Conservation (phyloP, 2,888 invertebrate genomes). For the Fragum fragum region DNA sequence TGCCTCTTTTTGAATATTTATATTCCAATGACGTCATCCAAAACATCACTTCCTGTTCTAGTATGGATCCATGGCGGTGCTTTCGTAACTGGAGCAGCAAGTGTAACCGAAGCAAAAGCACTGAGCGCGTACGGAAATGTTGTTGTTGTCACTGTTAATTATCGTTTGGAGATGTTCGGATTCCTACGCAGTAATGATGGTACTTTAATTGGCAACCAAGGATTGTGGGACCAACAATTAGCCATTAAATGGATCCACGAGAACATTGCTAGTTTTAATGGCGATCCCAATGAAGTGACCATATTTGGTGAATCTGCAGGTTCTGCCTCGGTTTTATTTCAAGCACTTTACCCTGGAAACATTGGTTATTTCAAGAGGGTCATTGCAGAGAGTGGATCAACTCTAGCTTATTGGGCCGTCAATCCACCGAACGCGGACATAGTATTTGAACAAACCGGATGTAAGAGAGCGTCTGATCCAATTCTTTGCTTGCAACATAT, state of each 20-base stretch:
- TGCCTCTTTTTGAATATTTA: conserved; percentile 55
- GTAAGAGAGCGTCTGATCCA: background rate
- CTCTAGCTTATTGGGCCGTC: conserved; percentile 28
- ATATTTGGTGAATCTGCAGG: conserved; percentile 65
- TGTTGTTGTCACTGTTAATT: conserved; percentile 54
- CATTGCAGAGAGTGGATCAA: conserved; percentile 52
- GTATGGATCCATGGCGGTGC: conserved; percentile 59
- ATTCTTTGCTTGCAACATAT: background rate
- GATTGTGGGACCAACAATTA: conserved; percentile 62
- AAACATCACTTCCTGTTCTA: conserved; percentile 55
- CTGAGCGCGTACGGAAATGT: conserved; percentile 9
- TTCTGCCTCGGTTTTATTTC: conserved; percentile 41
- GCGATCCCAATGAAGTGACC: conserved; percentile 50
- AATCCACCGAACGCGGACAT: conserved; percentile 15
- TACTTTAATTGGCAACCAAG: conserved; percentile 50
- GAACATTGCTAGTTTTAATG: conserved; percentile 53
- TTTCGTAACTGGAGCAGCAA: conserved; percentile 36
- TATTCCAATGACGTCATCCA: conserved; percentile 33
- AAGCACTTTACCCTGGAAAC: conserved; percentile 61
- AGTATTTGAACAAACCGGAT: background rate
- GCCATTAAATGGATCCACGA: conserved; percentile 61
- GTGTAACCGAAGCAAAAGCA: background rate
- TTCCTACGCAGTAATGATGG: conserved; percentile 47
- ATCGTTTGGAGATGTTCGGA: conserved; percentile 55
- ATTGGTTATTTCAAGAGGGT: conserved; percentile 37